Conservation (phyloP, 1,140 invertebrate genomes). For the Meteorus sp. region DNA sequence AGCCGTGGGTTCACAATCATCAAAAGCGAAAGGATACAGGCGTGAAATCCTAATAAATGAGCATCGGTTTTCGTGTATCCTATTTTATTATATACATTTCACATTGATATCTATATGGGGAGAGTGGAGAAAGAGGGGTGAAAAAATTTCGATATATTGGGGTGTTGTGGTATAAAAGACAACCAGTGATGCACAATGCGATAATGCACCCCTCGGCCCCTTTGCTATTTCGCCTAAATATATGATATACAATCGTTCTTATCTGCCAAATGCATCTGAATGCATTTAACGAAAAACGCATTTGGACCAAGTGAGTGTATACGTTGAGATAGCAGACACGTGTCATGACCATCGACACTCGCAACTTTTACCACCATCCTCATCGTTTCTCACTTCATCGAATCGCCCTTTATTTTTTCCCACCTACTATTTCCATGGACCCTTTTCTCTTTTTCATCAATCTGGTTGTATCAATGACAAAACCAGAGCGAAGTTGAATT, state of each 20-base stretch:
- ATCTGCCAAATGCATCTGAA: slow-evolving; percentile 33
- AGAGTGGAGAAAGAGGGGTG: background rate
- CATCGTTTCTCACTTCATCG: slow-evolving; percentile 13
- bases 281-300: slow-evolving; percentile 35
- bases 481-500: too few species aligned
- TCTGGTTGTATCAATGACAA: too few species aligned
- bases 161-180: background rate
- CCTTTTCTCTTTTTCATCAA: too few species aligned
- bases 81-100: background rate
- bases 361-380: slow-evolving; percentile 11
- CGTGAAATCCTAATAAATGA: slow-evolving; percentile 57
- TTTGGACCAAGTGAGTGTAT: slow-evolving; percentile 29
- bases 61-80: slow-evolving; percentile 38
- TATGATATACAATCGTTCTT: slow-evolving; percentile 20
- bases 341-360: slow-evolving; percentile 24
- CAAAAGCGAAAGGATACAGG: too few species aligned
- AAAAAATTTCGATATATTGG: background rate
- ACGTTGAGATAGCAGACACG: slow-evolving; percentile 29
- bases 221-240: too few species aligned
- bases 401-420: background rate
- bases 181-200: slow-evolving; percentile 28
- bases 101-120: background rate
- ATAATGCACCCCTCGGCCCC: slow-evolving; percentile 31
- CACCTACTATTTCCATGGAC: background rate
- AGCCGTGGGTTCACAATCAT: too few species aligned